Percentiles rank a stretch among this genome's conserved stretches.
Evolutionary conservation across 1,140 invertebrate species (phyloP).

Genomic region (Trialeurodes vaporariorum): DNA sequence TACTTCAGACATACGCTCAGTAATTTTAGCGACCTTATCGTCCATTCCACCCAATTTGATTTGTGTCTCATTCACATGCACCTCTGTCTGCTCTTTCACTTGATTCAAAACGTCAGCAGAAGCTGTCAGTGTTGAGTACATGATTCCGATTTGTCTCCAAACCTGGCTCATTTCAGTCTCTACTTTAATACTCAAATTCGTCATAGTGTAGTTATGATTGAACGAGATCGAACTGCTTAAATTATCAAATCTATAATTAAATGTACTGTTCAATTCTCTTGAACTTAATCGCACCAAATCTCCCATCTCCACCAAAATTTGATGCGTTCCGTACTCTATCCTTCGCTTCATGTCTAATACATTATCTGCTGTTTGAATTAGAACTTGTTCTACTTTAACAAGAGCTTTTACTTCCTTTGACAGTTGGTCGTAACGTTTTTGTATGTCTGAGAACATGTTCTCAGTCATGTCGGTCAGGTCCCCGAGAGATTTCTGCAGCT

Average conservation of each 20-base stretch:
- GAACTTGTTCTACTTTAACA: constrained; percentile 61
- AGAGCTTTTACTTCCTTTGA: constrained; percentile 33
- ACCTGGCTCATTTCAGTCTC: constrained; percentile 67
- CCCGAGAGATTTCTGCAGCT: constrained; percentile 13
- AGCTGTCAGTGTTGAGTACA: constrained; percentile 70
- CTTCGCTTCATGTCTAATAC: constrained; percentile 71
- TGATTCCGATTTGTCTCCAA: constrained; percentile 41
- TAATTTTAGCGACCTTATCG: constrained; percentile 63
- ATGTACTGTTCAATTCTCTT: constrained; percentile 49
- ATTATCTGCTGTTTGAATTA: constrained; percentile 71
- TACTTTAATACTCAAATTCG: constrained; percentile 63
- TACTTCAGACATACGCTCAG: constrained; percentile 64
- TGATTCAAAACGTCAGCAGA: constrained; percentile 58
- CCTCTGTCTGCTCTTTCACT: constrained; percentile 64
- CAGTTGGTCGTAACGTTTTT: constrained; percentile 31
- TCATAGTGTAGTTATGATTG: constrained; percentile 58
- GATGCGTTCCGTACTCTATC: constrained; percentile 72
- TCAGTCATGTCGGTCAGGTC: constrained; percentile 17
- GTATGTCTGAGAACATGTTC: constrained; percentile 27
- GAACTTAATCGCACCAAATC: constrained; percentile 52
- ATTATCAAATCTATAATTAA: constrained; percentile 54
- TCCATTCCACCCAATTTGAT: constrained; percentile 69
- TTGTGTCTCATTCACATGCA: constrained; percentile 69
- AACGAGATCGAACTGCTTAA: constrained; percentile 55
- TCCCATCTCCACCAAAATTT: constrained; percentile 67